Evolutionary conservation across 2,113 vertebrate species (phyloP), one percentile per base, ranked within the genome.

Genomic region (Pantherophis guttatus): DNA sequence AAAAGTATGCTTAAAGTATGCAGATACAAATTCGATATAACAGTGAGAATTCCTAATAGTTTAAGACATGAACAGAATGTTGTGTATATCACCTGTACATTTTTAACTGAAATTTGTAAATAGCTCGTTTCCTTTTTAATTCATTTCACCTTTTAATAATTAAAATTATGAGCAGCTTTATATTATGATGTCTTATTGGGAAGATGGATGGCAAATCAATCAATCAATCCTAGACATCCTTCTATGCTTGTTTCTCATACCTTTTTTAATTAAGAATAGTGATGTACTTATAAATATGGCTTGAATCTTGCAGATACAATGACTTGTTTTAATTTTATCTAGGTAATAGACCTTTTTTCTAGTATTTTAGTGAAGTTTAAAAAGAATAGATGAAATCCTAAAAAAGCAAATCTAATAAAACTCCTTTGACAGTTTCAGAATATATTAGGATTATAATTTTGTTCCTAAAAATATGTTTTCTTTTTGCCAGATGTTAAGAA

Each of bases 401-500:
- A 58, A 86, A 59, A 8, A 87, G 58, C 12, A 54, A 92, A 91
- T 33, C 19, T 21, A 65, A 88, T 29, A 92, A 55, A 91, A 93
- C 93, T 8, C n/a, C 57, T 44, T 91, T 29, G 91, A 29, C 3
- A 10, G 86, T 91, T 88, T 70, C 5, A 70, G 90, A 92, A 91
- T 13, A 33, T 55, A 57, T 26, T 58, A 87, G 89, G 95, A 93
- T 95, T 88, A 53, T 57, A 93, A 93, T 89, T 94, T 94, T 95
- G 89, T 94, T 91, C 24, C 90, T 90, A n/a, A 95, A 94, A 91
- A 94, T 87, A 88, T 57, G 12, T 48, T 87, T 21, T 81, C n/a
- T 44, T 81, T 81, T 93, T 95, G 88, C 93, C 96, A 97, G 96
- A 95, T 96, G 96, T 92, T 90, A 93, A 93, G 93, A 87, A 57